Conservation (phyloP, 2,113 vertebrate species). For the Leptosomus discolor region DNA sequence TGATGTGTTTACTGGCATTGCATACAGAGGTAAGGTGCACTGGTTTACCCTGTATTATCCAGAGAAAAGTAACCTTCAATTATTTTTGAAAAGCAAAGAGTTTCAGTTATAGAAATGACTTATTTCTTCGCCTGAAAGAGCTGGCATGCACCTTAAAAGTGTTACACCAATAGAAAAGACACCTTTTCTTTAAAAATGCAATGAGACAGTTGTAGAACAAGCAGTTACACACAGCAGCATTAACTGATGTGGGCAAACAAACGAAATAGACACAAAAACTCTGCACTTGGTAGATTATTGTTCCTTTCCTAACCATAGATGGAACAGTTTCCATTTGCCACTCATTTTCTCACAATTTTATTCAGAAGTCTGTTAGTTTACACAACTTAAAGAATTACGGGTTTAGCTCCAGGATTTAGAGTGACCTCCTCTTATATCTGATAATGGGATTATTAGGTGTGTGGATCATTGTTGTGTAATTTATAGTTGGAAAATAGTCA, state of each 20-base stretch:
- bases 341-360: background rate
- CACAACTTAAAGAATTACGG: background rate
- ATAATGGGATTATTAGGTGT: constrained; percentile 92
- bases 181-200: background rate
- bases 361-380: background rate
- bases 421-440: constrained; percentile 81
- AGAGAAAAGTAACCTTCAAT: background rate
- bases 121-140: background rate
- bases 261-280: background rate
- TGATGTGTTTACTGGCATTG: rapidly evolving
- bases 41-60: too few species aligned
- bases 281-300: background rate
- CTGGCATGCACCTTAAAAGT: background rate
- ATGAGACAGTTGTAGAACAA: background rate
- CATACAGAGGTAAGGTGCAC: background rate
- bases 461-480: constrained; percentile 98
- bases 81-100: background rate
- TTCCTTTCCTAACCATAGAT: background rate
- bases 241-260: background rate
- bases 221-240: background rate
- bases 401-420: constrained; percentile 24
- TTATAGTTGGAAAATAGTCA: constrained; percentile 90
- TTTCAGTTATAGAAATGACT: background rate
- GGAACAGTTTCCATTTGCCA: background rate
- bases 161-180: background rate